Evolutionary conservation across 2,113 vertebrate genomes (phyloP).

Genomic region (Macquaria ambigua): DNA sequence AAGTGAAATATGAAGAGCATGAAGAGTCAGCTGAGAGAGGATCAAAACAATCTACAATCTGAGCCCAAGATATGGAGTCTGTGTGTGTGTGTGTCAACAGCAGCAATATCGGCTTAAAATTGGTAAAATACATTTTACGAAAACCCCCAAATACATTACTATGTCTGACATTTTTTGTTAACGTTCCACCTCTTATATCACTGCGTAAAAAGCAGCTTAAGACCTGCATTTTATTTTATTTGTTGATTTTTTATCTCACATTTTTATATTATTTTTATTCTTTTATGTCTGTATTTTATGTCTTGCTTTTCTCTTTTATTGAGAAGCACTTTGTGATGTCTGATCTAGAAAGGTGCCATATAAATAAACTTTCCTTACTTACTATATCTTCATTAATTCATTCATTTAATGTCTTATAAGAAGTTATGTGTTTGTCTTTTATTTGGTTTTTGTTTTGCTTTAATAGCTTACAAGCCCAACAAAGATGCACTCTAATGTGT

Average conservation of each 20-base stretch:
- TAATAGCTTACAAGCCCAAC: neutral
- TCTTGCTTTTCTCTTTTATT: neutral
- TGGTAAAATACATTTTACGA: too few relatives aligned
- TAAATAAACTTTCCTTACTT: neutral
- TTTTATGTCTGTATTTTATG: neutral
- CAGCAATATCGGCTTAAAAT: neutral
- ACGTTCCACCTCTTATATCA: neutral
- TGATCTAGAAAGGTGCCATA: neutral
- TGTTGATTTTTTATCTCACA: neutral
- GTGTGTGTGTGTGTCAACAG: neutral
- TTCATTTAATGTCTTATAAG: neutral
- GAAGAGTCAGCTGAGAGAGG: neutral
- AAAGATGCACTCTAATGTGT: neutral
- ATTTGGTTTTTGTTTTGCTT: neutral
- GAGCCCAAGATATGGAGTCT: neutral
- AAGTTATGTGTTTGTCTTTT: too few relatives aligned
- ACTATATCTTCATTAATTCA: neutral
- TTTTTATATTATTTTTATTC: neutral
- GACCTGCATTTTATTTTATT: neutral
- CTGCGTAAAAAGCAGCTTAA: neutral
- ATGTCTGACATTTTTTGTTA: neutral
- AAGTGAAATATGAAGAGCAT: constrained; percentile 40
- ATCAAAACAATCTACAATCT: neutral
- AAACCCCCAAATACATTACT: neutral
- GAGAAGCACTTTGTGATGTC: neutral